phyloP scores from a whole-genome alignment of 2,888 invertebrate species.

The Pseudoips prasinana region DNA sequence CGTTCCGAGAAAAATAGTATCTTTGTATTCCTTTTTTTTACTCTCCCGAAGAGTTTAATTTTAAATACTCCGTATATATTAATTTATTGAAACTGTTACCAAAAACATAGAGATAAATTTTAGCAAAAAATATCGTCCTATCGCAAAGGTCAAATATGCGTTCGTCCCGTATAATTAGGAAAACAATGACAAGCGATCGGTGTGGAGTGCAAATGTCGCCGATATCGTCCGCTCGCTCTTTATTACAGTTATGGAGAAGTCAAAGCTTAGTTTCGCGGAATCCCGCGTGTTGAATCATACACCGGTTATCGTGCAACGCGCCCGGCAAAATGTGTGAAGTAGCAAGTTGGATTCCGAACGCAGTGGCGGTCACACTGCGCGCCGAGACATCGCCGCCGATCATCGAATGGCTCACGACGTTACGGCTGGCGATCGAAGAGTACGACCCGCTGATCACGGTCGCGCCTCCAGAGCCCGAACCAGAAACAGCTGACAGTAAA shows the following conservation, averaged over 20 bases:
- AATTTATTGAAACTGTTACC: background rate
- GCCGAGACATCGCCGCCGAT: conserved; percentile 60
- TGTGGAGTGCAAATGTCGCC: conserved; percentile 74
- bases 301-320: conserved; percentile 70
- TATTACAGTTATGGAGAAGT: conserved; percentile 41
- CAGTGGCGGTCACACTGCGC: conserved; percentile 70
- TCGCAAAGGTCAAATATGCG: conserved; percentile 58
- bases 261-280: conserved; percentile 70
- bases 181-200: conserved; percentile 70
- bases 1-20: conserved; percentile 7
- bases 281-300: conserved; percentile 71
- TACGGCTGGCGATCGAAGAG: conserved; percentile 67
- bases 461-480: conserved; percentile 43
- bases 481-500: conserved; percentile 49
- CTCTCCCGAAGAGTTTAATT: background rate
- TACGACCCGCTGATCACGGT: conserved; percentile 67
- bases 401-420: conserved; percentile 66
- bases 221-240: conserved; percentile 41
- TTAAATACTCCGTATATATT: conserved; percentile 7
- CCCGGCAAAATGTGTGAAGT: conserved; percentile 64
- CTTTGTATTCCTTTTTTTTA: conserved; percentile 4
- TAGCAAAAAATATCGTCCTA: conserved; percentile 17
- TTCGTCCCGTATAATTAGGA: conserved; percentile 55
- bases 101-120: background rate
- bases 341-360: conserved; percentile 78